A percentile compares a stretch with the other conserved stretches of the same genome.
These are phyloP conservation scores for Belonocnema kinseyi DNA, from an alignment of 1,140 invertebrate genomes.

Conservation along the genomic window DNA sequence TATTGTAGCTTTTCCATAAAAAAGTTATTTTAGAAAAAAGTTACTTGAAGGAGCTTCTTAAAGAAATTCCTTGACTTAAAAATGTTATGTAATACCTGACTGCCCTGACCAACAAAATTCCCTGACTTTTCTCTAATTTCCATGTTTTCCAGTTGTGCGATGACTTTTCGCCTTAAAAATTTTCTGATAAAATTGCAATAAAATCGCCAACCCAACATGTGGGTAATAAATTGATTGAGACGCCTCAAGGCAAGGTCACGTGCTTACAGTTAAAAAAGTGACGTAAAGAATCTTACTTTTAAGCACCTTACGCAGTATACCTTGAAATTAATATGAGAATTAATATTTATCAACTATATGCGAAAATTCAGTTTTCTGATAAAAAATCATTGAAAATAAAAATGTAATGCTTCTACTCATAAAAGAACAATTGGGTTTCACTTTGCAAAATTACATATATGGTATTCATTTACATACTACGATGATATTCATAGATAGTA, in stretches of 20 bases:
- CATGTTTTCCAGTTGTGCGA: background rate
- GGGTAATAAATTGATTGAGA: constrained; percentile 22
- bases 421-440: background rate
- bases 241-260: constrained; percentile 18
- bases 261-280: constrained; percentile 21
- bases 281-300: constrained; percentile 13
- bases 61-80: too few species aligned
- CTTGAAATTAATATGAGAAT: background rate
- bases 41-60: too few species aligned
- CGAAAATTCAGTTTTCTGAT: background rate
- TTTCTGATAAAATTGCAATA: background rate
- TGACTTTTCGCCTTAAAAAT: constrained; percentile 5
- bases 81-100: too few species aligned
- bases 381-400: background rate
- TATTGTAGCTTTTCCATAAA: too few species aligned
- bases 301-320: background rate
- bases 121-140: too few species aligned
- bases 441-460: background rate
- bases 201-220: constrained; percentile 4
- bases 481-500: too few species aligned
- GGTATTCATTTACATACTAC: too few species aligned
- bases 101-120: too few species aligned
- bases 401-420: background rate
- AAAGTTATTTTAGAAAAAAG: too few species aligned
- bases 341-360: constrained; percentile 1